phyloP scores from a whole-genome alignment of 2,888 invertebrate species.

The Aphidius colemani region DNA sequence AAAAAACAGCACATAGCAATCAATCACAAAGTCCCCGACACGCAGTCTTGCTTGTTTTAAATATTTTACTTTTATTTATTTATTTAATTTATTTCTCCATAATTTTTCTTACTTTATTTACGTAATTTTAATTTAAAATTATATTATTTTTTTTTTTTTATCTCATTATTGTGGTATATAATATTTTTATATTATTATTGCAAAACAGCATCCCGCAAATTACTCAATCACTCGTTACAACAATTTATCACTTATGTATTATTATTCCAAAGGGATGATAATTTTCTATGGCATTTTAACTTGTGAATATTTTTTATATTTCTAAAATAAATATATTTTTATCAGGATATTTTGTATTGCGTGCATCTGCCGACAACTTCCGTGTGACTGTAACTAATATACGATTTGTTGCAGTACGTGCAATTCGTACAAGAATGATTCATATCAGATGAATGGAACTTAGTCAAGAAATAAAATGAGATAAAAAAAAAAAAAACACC shows the following conservation, averaged over 20 bases:
- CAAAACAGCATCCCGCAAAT: neutral
- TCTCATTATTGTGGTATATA: neutral
- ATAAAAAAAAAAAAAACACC: neutral
- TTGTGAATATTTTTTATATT: neutral
- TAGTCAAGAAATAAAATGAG: neutral
- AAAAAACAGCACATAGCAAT: neutral
- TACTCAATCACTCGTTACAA: neutral
- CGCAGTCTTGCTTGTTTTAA: constrained; percentile 7
- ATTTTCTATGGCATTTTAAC: constrained; percentile 11
- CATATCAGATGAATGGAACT: neutral
- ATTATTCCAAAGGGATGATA: neutral
- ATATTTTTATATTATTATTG: neutral
- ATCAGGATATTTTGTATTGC: neutral
- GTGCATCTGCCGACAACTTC: neutral
- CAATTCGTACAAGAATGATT: neutral
- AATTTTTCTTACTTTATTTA: too few species aligned
- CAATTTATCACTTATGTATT: neutral
- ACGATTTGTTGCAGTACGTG: neutral
- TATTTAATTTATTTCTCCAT: too few species aligned
- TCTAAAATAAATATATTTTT: neutral
- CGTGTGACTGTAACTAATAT: neutral
- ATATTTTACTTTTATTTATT: neutral
- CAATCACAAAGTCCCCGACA: neutral
- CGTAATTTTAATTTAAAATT: too few species aligned
- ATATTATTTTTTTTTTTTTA: neutral